Evolutionary conservation across 2,797 vertebrate genomes (phyloP), one percentile per base, ranked within the genome.

Genomic region (Oreochromis mossambicus): DNA sequence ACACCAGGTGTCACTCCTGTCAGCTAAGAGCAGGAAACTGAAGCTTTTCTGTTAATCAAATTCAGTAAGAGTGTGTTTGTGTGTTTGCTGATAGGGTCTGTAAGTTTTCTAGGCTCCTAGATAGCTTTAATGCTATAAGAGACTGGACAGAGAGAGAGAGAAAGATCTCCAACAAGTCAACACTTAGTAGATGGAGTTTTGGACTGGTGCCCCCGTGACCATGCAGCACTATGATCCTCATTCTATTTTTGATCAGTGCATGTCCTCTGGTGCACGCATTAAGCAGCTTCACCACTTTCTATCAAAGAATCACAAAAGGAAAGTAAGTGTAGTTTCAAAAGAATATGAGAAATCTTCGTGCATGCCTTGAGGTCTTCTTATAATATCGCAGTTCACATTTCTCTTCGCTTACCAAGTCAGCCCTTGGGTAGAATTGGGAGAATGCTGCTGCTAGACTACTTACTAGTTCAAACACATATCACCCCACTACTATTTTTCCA

Each of bases 91-190:
- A 17, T 17, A 3, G 9, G 41, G 41, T 70, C 14, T 70, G 36
- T 70, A 70, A 0, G 0, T 46, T 2, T 43, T 70, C 21, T 46
- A 10, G 2, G 13, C 38, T 46, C 21, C 14, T 70, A 17, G 8
- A 2, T 38, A 24, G 21, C 38, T 70, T 43, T 26, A 70, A 43
- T 70, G 66, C 66, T 46, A 70, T 70, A 24, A 46, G 8, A 3
- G 21, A 38, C 61, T 21, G n/a, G n/a, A 41, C 12, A 41, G 61
- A 36, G n/a, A 68, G 36, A 41, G n/a, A 68, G 12, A 70, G 11
- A 26, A 26, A 46, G 5, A 70, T 26, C 5, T 70, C 21, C 8
- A 70, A 46, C 8, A 70, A 43, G 21, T 70, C 66, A 70, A 46
- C 38, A 70, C 3, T 68, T 68, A 26, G 63, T 24, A 68, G 63